Conservation (phyloP, 2,797 vertebrate species). For the Mallotus villosus region DNA sequence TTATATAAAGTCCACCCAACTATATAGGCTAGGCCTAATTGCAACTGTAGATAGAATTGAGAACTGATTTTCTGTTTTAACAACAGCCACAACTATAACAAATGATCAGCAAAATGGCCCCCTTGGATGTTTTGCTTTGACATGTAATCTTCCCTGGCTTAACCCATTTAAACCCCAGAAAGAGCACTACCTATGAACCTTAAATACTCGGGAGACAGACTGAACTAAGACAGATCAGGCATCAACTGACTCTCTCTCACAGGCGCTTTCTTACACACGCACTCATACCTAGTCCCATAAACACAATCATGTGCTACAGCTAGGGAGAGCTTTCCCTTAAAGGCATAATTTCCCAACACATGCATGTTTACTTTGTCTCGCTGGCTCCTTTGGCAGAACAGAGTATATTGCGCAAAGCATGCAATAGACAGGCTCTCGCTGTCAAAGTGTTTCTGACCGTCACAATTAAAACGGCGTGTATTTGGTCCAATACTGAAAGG, state of each 20-base stretch:
- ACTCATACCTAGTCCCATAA: conserved; percentile 21
- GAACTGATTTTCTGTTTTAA: not conserved
- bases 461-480: conserved; percentile 12
- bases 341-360: conserved; percentile 5
- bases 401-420: conserved; percentile 34
- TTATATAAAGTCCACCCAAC: not conserved
- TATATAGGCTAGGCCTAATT: not conserved
- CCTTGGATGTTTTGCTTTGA: not conserved
- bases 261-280: conserved; percentile 5
- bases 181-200: conserved; percentile 12
- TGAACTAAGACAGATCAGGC: conserved; percentile 49
- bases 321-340: conserved; percentile 7
- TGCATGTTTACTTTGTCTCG: conserved; percentile 33
- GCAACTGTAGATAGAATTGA: not conserved
- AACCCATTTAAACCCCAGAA: conserved; percentile 17
- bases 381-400: conserved; percentile 57
- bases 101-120: not conserved
- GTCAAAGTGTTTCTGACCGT: conserved; percentile 16
- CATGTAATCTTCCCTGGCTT: conserved; percentile 4
- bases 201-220: conserved; percentile 52
- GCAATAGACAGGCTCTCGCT: conserved; percentile 21
- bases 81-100: not conserved
- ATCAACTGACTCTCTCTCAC: conserved; percentile 10
- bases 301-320: conserved; percentile 10
- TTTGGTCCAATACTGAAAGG: not conserved